Percentiles rank a stretch among this genome's conserved stretches.
Evolutionary conservation across 2,888 invertebrate genomes (phyloP).

Genomic region (Parnassius orleans): DNA sequence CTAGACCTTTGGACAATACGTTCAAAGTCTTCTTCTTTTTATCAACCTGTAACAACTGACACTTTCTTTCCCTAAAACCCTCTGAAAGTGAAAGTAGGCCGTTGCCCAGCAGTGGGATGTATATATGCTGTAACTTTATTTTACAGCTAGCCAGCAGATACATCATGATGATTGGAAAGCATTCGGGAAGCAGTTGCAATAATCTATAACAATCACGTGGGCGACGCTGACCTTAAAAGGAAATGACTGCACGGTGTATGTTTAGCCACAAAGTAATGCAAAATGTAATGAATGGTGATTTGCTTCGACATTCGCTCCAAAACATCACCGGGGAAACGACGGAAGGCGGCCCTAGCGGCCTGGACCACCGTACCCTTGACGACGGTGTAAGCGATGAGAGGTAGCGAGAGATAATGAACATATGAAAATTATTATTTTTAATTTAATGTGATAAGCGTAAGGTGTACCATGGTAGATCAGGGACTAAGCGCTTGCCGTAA

Average conservation of each 20-base stretch:
- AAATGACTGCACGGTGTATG: conserved; percentile 28
- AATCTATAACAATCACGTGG: conserved; percentile 10
- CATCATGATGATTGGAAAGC: conserved; percentile 12
- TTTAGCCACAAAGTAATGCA: conserved; percentile 52
- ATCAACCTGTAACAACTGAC: too few species aligned
- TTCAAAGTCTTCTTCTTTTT: too few species aligned
- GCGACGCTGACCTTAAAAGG: not conserved
- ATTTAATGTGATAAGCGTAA: too few species aligned
- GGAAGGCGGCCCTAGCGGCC: conserved; percentile 56
- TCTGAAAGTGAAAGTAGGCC: too few species aligned
- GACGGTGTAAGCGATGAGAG: conserved; percentile 8
- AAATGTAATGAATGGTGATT: conserved; percentile 67
- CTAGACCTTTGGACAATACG: too few species aligned
- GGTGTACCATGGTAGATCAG: too few species aligned
- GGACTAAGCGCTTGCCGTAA: too few species aligned
- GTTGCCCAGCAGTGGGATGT: too few species aligned
- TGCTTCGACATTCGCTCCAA: conserved; percentile 45
- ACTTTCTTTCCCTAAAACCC: too few species aligned
- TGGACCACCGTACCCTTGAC: conserved; percentile 41
- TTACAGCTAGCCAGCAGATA: too few species aligned
- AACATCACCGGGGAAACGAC: conserved; percentile 53
- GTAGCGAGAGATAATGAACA: conserved; percentile 1
- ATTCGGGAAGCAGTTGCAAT: conserved; percentile 10
- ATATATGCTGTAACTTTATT: too few species aligned
- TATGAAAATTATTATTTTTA: too few species aligned